Percentiles rank a stretch among this genome's conserved stretches.
These are phyloP conservation scores for Dendroctonus ponderosae DNA, from an alignment of 1,140 invertebrate genomes.

Conservation along the genomic window DNA sequence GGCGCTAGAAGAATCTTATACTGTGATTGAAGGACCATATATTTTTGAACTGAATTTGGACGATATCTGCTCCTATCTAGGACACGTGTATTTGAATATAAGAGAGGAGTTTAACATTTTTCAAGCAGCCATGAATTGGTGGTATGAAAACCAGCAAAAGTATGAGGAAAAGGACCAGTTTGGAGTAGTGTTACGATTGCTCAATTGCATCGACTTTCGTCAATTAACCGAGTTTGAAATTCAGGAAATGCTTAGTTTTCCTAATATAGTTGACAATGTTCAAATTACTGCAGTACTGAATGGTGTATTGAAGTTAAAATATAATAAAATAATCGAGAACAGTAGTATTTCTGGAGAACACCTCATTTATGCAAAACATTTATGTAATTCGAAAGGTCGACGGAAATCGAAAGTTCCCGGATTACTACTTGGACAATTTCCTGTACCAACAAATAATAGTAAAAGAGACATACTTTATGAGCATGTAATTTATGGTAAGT, in stretches of 20 bases:
- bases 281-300: slow-evolving; percentile 35
- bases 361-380: slow-evolving; percentile 14
- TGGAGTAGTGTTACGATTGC: slow-evolving; percentile 30
- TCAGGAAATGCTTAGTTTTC: slow-evolving; percentile 39
- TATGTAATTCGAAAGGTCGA: slow-evolving; percentile 23
- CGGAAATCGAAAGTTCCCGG: slow-evolving; percentile 30
- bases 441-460: neutral
- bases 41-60: slow-evolving; percentile 39
- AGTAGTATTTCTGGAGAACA: slow-evolving; percentile 12
- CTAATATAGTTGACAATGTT: slow-evolving; percentile 36
- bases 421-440: slow-evolving; percentile 18
- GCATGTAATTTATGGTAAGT: neutral
- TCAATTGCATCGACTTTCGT: slow-evolving; percentile 43
- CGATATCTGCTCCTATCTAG: slow-evolving; percentile 41
- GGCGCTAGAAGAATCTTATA: slow-evolving; percentile 40
- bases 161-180: slow-evolving; percentile 15
- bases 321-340: slow-evolving; percentile 12
- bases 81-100: slow-evolving; percentile 38
- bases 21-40: slow-evolving; percentile 35
- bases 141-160: slow-evolving; percentile 38
- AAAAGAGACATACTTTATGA: neutral
- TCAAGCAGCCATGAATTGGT: slow-evolving; percentile 42
- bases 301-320: slow-evolving; percentile 25
- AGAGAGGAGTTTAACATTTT: slow-evolving; percentile 44
- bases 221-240: slow-evolving; percentile 36